Percentiles rank a stretch among this genome's conserved stretches.
Evolutionary conservation across 2,797 vertebrate species (phyloP).

Genomic region (Rhabdomys pumilio): DNA sequence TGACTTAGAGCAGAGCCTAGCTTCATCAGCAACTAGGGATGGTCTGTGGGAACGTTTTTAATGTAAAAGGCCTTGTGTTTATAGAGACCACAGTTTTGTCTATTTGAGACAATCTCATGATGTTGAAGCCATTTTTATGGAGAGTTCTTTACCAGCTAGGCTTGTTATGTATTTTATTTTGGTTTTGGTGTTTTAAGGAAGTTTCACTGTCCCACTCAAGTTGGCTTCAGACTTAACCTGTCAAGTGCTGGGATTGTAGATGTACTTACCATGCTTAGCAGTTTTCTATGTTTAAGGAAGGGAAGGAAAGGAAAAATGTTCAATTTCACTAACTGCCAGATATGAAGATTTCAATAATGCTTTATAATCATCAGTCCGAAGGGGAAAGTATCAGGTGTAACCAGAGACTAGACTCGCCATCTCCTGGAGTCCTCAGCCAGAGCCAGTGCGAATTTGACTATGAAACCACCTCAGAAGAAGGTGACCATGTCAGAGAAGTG

Average conservation of each 20-base stretch:
- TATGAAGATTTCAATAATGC: conserved; percentile 51
- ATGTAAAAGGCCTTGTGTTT: background rate
- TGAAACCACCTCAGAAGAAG: background rate
- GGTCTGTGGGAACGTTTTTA: conserved; percentile 36
- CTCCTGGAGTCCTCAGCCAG: background rate
- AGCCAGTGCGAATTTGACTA: background rate
- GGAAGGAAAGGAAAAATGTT: conserved; percentile 16
- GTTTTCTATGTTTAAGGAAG: conserved; percentile 64
- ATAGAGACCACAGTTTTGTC: background rate
- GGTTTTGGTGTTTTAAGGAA: background rate
- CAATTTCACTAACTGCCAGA: conserved; percentile 25
- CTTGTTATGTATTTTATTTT: background rate
- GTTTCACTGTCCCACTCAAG: background rate
- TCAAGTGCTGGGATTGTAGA: background rate
- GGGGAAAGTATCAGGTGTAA: background rate
- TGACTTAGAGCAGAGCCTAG: background rate
- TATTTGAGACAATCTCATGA: background rate
- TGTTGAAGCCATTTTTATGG: background rate
- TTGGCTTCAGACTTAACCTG: background rate
- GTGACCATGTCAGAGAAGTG: background rate
- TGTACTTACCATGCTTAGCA: background rate
- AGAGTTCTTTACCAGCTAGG: conserved; percentile 42
- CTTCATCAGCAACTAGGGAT: background rate
- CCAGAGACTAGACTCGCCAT: background rate
- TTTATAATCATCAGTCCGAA: conserved; percentile 40